Percentiles rank a stretch among this genome's conserved stretches.
phyloP scores from a whole-genome alignment of 2,797 vertebrate species.

The Harpagifer antarcticus region DNA sequence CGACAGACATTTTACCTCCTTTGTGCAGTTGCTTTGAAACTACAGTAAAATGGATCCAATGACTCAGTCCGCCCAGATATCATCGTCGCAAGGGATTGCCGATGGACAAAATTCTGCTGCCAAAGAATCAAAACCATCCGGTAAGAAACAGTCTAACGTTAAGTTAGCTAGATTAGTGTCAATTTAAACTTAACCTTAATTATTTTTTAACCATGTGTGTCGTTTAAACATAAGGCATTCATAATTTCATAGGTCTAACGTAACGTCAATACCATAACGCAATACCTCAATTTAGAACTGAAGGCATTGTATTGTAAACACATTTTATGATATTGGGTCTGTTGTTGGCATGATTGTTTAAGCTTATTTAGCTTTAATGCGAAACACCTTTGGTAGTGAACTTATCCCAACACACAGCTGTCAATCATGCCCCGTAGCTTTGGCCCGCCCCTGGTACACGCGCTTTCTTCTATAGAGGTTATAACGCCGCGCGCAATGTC shows the following conservation, averaged over 20 bases:
- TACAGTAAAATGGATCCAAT: slow-evolving; percentile 83
- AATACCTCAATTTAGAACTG: not conserved
- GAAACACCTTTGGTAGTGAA: slow-evolving; percentile 61
- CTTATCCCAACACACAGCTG: slow-evolving; percentile 1
- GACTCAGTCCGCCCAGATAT: slow-evolving; percentile 87
- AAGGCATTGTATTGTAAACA: not conserved
- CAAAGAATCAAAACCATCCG: slow-evolving; percentile 85
- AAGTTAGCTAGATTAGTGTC: not conserved
- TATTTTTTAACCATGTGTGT: not conserved
- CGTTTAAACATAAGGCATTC: not conserved
- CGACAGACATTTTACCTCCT: slow-evolving; percentile 33
- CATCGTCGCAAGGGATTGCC: slow-evolving; percentile 85
- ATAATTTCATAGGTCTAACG: not conserved
- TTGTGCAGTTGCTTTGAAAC: slow-evolving; percentile 47
- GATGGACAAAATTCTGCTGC: slow-evolving; percentile 83
- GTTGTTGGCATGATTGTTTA: not conserved
- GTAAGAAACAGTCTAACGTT: slow-evolving; percentile 72
- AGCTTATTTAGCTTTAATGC: slow-evolving; percentile 4
- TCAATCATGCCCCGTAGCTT: not conserved
- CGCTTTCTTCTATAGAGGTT: not conserved
- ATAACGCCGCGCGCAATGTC: not conserved
- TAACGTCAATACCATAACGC: slow-evolving; percentile 4
- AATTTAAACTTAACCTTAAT: not conserved
- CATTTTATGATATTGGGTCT: not conserved
- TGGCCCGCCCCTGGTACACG: not conserved